Base-by-base conservation (phyloP, 1,140 invertebrate species). In the Plectrocnemia conspersa region DNA sequence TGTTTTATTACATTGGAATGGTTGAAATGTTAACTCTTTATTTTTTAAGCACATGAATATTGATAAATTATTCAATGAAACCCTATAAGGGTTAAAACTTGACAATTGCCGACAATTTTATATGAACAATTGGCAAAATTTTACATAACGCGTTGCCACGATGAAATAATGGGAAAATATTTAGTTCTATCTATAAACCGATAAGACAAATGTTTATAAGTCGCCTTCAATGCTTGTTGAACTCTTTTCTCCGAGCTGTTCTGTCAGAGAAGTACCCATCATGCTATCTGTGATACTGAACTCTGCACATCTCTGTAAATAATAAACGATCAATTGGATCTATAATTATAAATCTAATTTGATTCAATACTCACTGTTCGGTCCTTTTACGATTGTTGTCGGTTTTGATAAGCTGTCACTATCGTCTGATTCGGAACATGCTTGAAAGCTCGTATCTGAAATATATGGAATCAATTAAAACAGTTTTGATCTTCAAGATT, bases 371-470 rank as follows among this genome's bases (percentile, higher is more conserved):
- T 64, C 61, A 75, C 73, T 75, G 67, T 69, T 68, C 23, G 69
- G 71, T 24, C 63, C 68, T 59, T 69, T 74, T 57, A 70, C 72
- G 9, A 75, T 63, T n/a, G 73, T 74, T 1, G 71, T 69, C 0
- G 72, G 70, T 60, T 72, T 63, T 16, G 73, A 74, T 33, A 75
- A 65, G 40, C 71, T 73, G 38, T 75, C 73, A 49, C 73, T 75
- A 38, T 75, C 73, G 61, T 75, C 73, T n/a, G 73, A 75, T 48
- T 75, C 73, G 1, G 73, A 75, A 56, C 72, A 64, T 65, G 69
- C 69, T 68, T 75, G 73, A 54, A 75, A 75, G 64, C 73, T 75
- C 16, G 73, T 75, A 64, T 75, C 73, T 74, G 66, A 23, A 68
- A 74, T 52, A 19, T 7, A 45, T 22, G 23, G 11, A 11, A n/a